Percentiles rank a stretch among this genome's conserved stretches.
These are phyloP conservation scores for Copidosoma floridanum DNA, from an alignment of 1,140 invertebrate genomes.

Conservation along the genomic window DNA sequence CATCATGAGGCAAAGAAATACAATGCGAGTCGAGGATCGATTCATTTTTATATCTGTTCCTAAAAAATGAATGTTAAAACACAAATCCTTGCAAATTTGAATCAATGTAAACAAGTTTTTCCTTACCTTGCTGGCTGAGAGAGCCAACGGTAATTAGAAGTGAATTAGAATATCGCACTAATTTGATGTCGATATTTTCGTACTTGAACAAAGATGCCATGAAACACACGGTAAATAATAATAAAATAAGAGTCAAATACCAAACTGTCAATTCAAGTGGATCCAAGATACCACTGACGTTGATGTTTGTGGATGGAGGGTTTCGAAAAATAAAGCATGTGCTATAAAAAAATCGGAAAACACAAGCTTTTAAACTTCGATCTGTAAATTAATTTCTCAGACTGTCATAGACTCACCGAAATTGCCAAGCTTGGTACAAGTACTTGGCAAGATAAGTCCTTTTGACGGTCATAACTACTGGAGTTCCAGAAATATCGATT, in stretches of 20 bases:
- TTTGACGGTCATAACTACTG: background rate
- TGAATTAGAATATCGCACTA: slow-evolving; percentile 1
- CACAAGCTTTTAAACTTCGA: no score
- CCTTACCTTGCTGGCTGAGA: slow-evolving; percentile 1
- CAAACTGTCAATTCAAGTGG: background rate
- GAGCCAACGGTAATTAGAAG: background rate
- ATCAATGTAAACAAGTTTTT: no score
- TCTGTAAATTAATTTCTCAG: no score
- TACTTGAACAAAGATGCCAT: background rate
- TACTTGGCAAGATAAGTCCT: slow-evolving; percentile 2
- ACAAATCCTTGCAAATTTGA: no score
- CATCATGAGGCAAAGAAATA: slow-evolving; percentile 34
- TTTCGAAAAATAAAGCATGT: slow-evolving; percentile 8
- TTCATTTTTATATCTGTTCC: background rate
- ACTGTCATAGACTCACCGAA: slow-evolving; percentile 2
- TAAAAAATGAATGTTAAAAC: background rate
- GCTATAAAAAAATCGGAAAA: background rate
- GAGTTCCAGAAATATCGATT: slow-evolving; percentile 14
- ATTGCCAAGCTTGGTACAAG: background rate
- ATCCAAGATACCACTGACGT: background rate
- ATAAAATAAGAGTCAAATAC: background rate
- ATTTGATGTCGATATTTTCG: background rate
- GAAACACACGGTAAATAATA: background rate
- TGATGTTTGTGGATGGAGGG: background rate
- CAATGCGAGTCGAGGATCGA: slow-evolving; percentile 29